Base-by-base conservation (phyloP, 64 coral and sea anemone genomes). In the Montipora sp. region DNA sequence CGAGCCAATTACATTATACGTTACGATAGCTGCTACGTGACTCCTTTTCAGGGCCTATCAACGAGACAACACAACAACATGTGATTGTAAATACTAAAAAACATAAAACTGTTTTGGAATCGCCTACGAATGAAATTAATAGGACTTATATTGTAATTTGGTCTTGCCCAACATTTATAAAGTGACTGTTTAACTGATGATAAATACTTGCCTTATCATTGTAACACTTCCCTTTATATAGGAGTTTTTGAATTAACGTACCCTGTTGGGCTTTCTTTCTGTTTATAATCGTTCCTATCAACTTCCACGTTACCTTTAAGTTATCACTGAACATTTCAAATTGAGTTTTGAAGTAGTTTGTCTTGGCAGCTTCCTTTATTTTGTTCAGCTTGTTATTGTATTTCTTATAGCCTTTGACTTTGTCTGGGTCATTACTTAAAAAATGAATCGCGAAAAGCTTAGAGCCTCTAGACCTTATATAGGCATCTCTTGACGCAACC, bases 311-410 rank as follows among this genome's bases (percentile, higher is more conserved):
- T n/a, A 13, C 50, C 50, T 89, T 78, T 27, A 55, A 67, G 51
- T 89, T 89, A n/a, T 57, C 11, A 1, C 76, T 77, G 22, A 55
- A 27, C 48, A 89, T 23, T 14, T 10, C 13, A 89, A 89, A 89
- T 36, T 89, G 87, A 47, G 87, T 57, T 16, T 51, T 19, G 24
- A 89, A 77, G 51, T 89, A 89, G 53, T 77, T 55, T 57, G 22
- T 89, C 18, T 89, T 89, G 75, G 72, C 70, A 55, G 73, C 73
- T 13, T 8, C 19, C 61, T 77, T 89, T n/a, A 77, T 51, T 77
- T 63, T 89, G 48, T 89, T 89, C 19, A 89, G 15, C 15, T 89
- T 89, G 63, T 88, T 77, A 50, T 75, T 88, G 27, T 89, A 89
- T 14, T 11, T 77, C 76, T 77, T 77, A 65, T 89, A 78, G 6